A percentile compares a stretch with the other conserved stretches of the same genome.
Evolutionary conservation across 2,113 vertebrate genomes (phyloP).

Genomic region (Chlorodrepanis virens): DNA sequence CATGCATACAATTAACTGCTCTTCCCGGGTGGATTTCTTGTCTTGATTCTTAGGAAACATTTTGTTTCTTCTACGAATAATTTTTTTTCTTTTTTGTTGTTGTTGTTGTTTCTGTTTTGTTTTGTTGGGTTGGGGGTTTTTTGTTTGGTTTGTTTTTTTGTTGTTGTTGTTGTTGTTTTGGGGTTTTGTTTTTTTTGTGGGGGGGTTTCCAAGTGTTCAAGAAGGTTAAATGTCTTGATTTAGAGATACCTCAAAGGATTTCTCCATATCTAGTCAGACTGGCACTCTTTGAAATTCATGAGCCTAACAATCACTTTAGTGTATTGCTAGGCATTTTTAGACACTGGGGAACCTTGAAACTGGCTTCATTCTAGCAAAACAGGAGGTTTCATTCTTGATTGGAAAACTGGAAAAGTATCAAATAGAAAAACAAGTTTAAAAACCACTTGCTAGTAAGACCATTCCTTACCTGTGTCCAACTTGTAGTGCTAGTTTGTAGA

Average conservation of each 20-base stretch:
- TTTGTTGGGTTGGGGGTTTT: not conserved
- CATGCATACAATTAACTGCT: not conserved
- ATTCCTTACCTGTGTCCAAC: not conserved
- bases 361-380: not conserved
- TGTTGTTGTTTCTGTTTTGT: too few species aligned
- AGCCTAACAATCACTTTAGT: not conserved
- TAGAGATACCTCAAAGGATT: not conserved
- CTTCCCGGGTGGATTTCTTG: not conserved
- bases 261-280: not conserved
- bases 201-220: not conserved
- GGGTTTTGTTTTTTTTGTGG: not conserved
- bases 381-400: not conserved
- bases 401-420: not conserved
- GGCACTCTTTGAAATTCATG: not conserved
- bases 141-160: too few species aligned
- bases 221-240: not conserved
- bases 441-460: not conserved
- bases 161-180: not conserved
- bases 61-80: not conserved
- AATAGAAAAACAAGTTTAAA: not conserved
- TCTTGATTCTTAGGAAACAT: not conserved
- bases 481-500: not conserved
- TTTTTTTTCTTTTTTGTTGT: not conserved
- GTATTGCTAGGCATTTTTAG: not conserved
- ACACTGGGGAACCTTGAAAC: not conserved